These are phyloP conservation scores for Drosophila virilis DNA, from an alignment of 1,140 invertebrate genomes.

Conservation along the genomic window DNA sequence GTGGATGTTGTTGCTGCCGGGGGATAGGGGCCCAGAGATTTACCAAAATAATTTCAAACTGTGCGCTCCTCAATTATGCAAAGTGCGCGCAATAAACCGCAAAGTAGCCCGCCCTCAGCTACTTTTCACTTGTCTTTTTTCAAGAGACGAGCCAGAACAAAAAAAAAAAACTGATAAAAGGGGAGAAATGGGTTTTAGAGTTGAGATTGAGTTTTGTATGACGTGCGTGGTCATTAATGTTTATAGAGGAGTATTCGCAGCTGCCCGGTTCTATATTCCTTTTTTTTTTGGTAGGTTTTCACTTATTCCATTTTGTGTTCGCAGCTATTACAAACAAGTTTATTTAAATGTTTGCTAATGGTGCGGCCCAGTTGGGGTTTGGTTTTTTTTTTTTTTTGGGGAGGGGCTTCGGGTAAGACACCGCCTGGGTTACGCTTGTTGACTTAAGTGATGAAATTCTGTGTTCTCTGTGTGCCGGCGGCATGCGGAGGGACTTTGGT, in stretches of 20 bases:
- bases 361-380: constrained; percentile 59
- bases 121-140: not conserved
- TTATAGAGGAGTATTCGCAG: constrained; percentile 51
- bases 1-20: constrained; percentile 12
- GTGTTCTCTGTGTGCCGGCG: constrained; percentile 33
- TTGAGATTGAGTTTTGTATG: constrained; percentile 48
- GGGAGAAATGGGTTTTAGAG: constrained; percentile 28
- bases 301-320: constrained; percentile 43
- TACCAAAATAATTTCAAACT: constrained; percentile 69
- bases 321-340: constrained; percentile 67
- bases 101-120: constrained; percentile 57
- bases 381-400: not conserved
- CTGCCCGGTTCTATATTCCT: constrained; percentile 30
- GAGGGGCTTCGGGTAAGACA: not conserved
- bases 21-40: constrained; percentile 18
- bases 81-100: constrained; percentile 80
- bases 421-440: constrained; percentile 78
- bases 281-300: constrained; percentile 49
- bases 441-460: constrained; percentile 83
- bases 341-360: constrained; percentile 84
- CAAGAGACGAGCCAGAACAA: not conserved
- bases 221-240: constrained; percentile 79
- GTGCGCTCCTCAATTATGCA: constrained; percentile 71
- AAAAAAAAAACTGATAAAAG: not conserved
- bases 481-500: not conserved